Conservation (phyloP, 1,140 invertebrate species). For the Drosophila prosaltans region DNA sequence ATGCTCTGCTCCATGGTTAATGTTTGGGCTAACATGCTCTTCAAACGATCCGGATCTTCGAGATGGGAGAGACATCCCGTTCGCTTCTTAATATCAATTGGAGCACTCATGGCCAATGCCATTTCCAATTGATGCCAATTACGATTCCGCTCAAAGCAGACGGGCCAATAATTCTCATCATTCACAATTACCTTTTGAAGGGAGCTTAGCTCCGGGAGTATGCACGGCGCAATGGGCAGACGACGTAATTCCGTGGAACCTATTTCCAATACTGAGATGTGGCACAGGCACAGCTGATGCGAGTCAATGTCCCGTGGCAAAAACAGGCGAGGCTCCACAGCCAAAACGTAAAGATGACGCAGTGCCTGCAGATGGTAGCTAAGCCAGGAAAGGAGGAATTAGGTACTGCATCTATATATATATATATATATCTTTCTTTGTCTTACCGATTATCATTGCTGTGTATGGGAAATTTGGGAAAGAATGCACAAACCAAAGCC, state of each 20-base stretch:
- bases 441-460: conserved; percentile 93
- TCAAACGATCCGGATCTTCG: conserved; percentile 94
- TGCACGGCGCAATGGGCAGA: conserved; percentile 88
- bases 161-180: conserved; percentile 94
- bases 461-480: conserved; percentile 98
- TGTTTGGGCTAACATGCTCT: conserved; percentile 91
- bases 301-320: conserved; percentile 94
- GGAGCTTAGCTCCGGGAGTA: conserved; percentile 92
- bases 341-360: conserved; percentile 96
- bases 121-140: conserved; percentile 92
- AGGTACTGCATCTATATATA: not conserved
- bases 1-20: conserved; percentile 89
- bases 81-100: conserved; percentile 93
- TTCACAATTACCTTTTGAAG: conserved; percentile 90
- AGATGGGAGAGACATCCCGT: conserved; percentile 94
- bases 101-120: conserved; percentile 88
- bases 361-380: conserved; percentile 96
- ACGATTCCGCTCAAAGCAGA: conserved; percentile 90
- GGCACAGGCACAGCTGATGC: conserved; percentile 90
- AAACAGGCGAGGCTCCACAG: conserved; percentile 93
- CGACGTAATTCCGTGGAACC: conserved; percentile 62
- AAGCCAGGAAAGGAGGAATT: not conserved
- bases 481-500: conserved; percentile 95
- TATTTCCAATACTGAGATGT: conserved; percentile 84
- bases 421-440: not conserved